Base-by-base conservation (phyloP, 2,797 vertebrate genomes). In the Semotilus atromaculatus region DNA sequence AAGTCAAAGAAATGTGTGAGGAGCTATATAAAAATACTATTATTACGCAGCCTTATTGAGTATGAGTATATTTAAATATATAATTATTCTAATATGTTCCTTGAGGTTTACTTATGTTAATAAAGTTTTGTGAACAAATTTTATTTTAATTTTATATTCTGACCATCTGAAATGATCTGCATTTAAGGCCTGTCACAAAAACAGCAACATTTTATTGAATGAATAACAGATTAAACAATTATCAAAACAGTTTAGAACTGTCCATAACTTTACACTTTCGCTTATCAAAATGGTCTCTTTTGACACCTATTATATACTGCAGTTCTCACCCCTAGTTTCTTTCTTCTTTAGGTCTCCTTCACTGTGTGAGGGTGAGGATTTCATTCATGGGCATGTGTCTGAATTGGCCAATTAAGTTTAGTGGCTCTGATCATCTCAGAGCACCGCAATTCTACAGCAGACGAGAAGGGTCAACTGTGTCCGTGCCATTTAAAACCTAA, bases 401-500 rank as follows among this genome's bases (percentile, higher is more conserved):
- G 64, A 70, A 53, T 67, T 38, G 34, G 76, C 83, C 83, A 77
- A 85, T 85, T 51, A 68, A 83, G 67, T 80, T 85, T 85, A 80
- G 85, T 83, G 85, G 83, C 71, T 79, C 73, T 83, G 67, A 67
- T 83, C 60, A 31, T 81, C 43, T 62, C 74, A 53, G 74, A 86
- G 19, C 36, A 38, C 75, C 38, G 29, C 29, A 58, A 38, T 85
- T 67, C 55, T 82, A 81, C 21, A 55, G 76, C 29, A 84, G 43
- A 86, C 66, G 36, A 80, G 14, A 48, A 48, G 45, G 5, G 73
- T 85, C 73, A 75, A 45, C 60, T 87, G 77, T 78, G 75, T 71
- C 79, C 8, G 8, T 64, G 81, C 79, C 53, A 68, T 77, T 88
- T 67, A 80, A 82, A 84, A 79, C 40, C 82, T 75, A 40, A 87